These are phyloP conservation scores for Caenorhabditis sp. DNA, from an alignment of 2,888 invertebrate genomes.

Conservation along the genomic window DNA sequence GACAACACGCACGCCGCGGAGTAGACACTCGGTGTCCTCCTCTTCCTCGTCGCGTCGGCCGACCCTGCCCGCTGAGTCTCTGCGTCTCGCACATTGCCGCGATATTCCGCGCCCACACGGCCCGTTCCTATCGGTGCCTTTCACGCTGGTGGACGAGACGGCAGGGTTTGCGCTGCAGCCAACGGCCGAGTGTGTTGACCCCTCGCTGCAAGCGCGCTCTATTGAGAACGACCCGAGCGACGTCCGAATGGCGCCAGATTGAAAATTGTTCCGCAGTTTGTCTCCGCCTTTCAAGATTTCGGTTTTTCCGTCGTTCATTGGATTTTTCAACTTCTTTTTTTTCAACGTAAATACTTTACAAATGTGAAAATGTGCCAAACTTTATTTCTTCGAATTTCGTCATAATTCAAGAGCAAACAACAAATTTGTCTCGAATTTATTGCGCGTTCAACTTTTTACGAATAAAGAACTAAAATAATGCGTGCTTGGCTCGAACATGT, in stretches of 20 bases:
- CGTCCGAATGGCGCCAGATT: conserved; percentile 22
- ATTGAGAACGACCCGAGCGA: background rate
- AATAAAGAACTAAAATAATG: no score
- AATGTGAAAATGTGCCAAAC: no score
- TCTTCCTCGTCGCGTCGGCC: conserved; percentile 35
- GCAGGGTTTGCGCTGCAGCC: background rate
- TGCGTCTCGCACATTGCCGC: conserved; percentile 15
- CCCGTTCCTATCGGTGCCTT: conserved; percentile 60
- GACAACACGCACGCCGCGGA: conserved; percentile 15
- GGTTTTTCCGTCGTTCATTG: background rate
- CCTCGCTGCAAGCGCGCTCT: conserved; percentile 28
- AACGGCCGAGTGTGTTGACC: conserved; percentile 16
- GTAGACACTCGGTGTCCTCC: conserved; percentile 44
- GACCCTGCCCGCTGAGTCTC: conserved; percentile 31
- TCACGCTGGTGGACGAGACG: conserved; percentile 43
- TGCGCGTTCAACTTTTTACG: no score
- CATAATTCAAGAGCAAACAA: no score
- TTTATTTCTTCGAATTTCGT: no score
- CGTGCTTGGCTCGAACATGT: no score
- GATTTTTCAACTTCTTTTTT: background rate
- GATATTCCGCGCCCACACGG: conserved; percentile 13
- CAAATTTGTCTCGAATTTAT: no score
- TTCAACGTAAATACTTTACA: no score
- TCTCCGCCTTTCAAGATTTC: no score
- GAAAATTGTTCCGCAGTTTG: conserved; percentile 3